phyloP scores from a whole-genome alignment of 2,113 vertebrate genomes.

The Pipa parva region DNA sequence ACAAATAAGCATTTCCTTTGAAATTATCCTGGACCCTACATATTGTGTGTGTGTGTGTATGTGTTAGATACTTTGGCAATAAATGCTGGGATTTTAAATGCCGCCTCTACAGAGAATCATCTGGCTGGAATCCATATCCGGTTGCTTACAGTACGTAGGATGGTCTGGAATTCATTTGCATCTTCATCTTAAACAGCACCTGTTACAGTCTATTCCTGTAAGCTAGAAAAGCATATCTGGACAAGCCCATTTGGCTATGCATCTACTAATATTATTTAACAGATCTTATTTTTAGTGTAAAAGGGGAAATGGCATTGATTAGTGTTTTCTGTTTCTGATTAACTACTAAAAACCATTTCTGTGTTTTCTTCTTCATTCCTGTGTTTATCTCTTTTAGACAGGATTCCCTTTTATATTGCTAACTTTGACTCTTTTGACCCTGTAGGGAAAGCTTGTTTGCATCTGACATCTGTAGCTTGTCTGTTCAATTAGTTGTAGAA shows the following conservation, averaged over 20 bases:
- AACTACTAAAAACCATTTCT: too few relatives aligned
- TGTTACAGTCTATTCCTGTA: background rate
- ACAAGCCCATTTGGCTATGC: too few relatives aligned
- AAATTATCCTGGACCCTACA: background rate
- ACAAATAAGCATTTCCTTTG: background rate
- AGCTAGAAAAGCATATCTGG: background rate
- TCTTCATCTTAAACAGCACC: background rate
- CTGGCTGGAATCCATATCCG: background rate
- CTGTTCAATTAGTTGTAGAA: too few relatives aligned
- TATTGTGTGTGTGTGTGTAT: too few relatives aligned
- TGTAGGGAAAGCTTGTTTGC: too few relatives aligned
- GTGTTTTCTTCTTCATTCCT: too few relatives aligned
- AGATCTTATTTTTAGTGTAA: background rate
- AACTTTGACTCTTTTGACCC: too few relatives aligned
- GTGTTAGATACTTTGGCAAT: background rate
- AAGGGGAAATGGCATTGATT: background rate
- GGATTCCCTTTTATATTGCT: too few relatives aligned
- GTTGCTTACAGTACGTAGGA: background rate
- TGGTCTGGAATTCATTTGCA: conserved; percentile 5
- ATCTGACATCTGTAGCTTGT: too few relatives aligned
- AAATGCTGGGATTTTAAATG: conserved; percentile 1
- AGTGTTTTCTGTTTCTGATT: too few relatives aligned
- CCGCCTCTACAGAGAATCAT: background rate
- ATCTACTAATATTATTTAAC: background rate
- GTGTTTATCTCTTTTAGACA: too few relatives aligned